These are phyloP conservation scores for Microtus richardsoni DNA, from an alignment of 2,113 vertebrate species.

Conservation along the genomic window DNA sequence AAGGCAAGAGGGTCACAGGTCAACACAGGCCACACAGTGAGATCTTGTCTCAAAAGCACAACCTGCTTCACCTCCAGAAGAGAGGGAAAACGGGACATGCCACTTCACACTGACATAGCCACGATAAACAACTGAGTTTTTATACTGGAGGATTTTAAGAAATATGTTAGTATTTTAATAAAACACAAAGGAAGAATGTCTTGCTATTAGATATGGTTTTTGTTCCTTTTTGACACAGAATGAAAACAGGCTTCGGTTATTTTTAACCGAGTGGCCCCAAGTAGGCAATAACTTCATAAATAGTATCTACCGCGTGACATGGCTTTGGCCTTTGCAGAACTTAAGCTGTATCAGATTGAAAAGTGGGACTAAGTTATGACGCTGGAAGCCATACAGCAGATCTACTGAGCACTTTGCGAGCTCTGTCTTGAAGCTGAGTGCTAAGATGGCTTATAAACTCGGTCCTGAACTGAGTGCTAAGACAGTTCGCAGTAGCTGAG, in stretches of 20 bases:
- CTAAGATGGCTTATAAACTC: not conserved
- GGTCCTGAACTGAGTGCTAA: not conserved
- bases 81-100: not conserved
- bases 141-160: not conserved
- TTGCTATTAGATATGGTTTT: not conserved
- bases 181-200: not conserved
- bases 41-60: not conserved
- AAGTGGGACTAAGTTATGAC: not conserved
- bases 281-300: slow-evolving; percentile 27
- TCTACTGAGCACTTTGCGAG: not conserved
- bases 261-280: slow-evolving; percentile 49
- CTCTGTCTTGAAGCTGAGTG: not conserved
- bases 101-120: not conserved
- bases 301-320: not conserved
- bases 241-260: slow-evolving; percentile 47
- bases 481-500: not conserved
- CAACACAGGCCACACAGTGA: not conserved
- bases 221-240: not conserved
- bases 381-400: not conserved
- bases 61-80: not conserved
- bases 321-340: not conserved
- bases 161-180: slow-evolving; percentile 24
- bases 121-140: slow-evolving; percentile 2
- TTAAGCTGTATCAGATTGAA: not conserved
- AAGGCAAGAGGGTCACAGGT: not conserved